These are phyloP conservation scores for Punctoribates punctum DNA, from an alignment of 2,888 invertebrate species.

Conservation along the genomic window DNA sequence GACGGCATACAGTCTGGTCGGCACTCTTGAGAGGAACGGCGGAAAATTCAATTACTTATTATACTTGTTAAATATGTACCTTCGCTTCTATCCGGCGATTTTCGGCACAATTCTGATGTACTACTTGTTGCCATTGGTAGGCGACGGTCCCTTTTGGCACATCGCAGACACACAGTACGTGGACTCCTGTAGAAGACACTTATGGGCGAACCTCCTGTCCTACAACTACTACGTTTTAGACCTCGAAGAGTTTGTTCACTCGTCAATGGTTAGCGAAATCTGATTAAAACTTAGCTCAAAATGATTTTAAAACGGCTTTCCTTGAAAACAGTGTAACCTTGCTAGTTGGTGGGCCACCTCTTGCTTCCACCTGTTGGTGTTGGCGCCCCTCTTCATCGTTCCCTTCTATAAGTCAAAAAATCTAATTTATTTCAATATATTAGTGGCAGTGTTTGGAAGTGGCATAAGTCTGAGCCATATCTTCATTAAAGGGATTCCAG, in stretches of 20 bases:
- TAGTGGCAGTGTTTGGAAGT: slow-evolving; percentile 13
- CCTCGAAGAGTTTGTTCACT: slow-evolving; percentile 31
- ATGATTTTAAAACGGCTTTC: not conserved
- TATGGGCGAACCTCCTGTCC: slow-evolving; percentile 62
- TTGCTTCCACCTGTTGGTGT: slow-evolving; percentile 34
- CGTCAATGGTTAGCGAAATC: slow-evolving; percentile 12
- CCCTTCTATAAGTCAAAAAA: slow-evolving; percentile 26
- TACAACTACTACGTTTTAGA: slow-evolving; percentile 40
- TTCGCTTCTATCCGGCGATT: slow-evolving; percentile 40
- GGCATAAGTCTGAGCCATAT: slow-evolving; percentile 22
- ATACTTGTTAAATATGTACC: slow-evolving; percentile 29
- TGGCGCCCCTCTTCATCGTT: slow-evolving; percentile 34
- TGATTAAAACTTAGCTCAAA: not conserved
- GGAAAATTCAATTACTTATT: slow-evolving; percentile 39
- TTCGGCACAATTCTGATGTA: slow-evolving; percentile 39
- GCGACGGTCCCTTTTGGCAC: slow-evolving; percentile 41
- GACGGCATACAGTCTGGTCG: slow-evolving; percentile 23
- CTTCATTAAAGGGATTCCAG: slow-evolving; percentile 32
- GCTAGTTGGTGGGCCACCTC: slow-evolving; percentile 41
- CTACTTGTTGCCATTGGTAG: slow-evolving; percentile 38
- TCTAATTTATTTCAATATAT: not conserved
- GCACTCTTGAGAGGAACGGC: slow-evolving; percentile 1
- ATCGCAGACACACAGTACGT: slow-evolving; percentile 61
- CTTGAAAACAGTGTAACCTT: slow-evolving; percentile 30
- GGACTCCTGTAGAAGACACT: slow-evolving; percentile 63